Evolutionary conservation across 2,113 vertebrate genomes (phyloP), one percentile per base, ranked within the genome.

Genomic region (Accipiter cooperii): DNA sequence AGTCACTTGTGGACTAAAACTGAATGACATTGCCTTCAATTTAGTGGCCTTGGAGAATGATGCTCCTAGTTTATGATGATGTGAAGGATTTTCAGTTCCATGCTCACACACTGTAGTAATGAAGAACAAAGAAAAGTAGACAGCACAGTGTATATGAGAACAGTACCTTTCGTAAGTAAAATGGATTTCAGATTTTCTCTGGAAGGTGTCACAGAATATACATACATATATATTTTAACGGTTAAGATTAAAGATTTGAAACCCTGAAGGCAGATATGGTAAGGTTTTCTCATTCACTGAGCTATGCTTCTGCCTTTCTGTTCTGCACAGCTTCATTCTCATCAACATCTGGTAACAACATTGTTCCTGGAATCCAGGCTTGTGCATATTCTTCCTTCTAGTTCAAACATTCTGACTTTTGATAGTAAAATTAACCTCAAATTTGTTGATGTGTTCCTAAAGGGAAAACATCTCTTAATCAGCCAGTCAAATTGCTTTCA

Each of bases 271-370:
- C 36, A 75, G 25, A 47, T 64, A 29, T 10, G 18, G 13, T 10
- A 86, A 89, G 40, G 15, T 51, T 92, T 81, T 25, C 17, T 70
- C 40, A 11, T 73, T 78, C 5, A 3, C 16, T 36, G 12, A 47
- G 52, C n/a, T 66, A 13, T 70, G 28, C 26, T 75, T 8, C 46
- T 74, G 38, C 46, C 38, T 73, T 65, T 54, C 28, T 47, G 29
- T 69, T 52, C 70, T 73, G 44, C 42, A 44, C 34, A 29, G 12
- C 33, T 58, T 34, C 26, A 14, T 51, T 57, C 61, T 63, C 58
- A 22, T 10, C 61, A 10, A 93, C 97, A 96, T 97, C 96, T 97
- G 96, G 88, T 89, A 88, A 21, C 78, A 95, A 77, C 88, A 36
- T 90, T 85, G 60, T 52, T 57, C 86, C 36, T 83, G 97, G 93